Evolutionary conservation across 1,140 invertebrate species (phyloP).

Genomic region (Orchestia grillus): DNA sequence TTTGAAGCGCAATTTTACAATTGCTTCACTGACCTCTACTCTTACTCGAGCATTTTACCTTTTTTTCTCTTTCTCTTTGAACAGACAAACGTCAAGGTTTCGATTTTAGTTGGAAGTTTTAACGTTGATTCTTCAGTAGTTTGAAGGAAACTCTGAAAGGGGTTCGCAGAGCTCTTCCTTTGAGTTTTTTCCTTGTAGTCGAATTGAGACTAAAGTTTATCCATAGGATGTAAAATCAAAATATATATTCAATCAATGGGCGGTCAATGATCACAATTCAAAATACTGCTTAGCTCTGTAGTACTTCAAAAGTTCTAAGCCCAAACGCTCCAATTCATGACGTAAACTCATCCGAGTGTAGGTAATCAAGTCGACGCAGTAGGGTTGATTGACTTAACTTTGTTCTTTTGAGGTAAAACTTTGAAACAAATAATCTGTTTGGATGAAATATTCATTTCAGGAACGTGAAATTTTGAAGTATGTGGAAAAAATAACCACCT

Average conservation of each 20-base stretch:
- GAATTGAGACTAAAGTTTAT: neutral
- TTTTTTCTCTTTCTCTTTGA: neutral
- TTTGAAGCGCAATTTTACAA: constrained; percentile 7
- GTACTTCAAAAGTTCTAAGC: neutral
- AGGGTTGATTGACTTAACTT: no score
- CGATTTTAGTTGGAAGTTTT: neutral
- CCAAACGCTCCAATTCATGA: neutral
- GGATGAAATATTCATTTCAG: no score
- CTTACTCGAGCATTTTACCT: neutral
- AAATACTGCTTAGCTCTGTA: neutral
- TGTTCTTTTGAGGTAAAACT: no score
- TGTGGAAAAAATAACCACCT: no score
- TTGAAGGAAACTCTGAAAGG: neutral
- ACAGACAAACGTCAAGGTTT: neutral
- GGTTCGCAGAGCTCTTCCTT: neutral
- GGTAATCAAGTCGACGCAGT: no score
- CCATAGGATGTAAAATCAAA: neutral
- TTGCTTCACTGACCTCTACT: neutral
- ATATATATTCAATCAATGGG: neutral
- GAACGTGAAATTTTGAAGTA: no score
- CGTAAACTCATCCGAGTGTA: no score
- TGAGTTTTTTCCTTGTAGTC: neutral
- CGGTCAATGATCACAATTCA: neutral
- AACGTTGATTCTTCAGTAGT: neutral
- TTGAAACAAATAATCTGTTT: no score